Evolutionary conservation across 2,888 invertebrate genomes (phyloP).

Genomic region (Tolmerus cingulatus): DNA sequence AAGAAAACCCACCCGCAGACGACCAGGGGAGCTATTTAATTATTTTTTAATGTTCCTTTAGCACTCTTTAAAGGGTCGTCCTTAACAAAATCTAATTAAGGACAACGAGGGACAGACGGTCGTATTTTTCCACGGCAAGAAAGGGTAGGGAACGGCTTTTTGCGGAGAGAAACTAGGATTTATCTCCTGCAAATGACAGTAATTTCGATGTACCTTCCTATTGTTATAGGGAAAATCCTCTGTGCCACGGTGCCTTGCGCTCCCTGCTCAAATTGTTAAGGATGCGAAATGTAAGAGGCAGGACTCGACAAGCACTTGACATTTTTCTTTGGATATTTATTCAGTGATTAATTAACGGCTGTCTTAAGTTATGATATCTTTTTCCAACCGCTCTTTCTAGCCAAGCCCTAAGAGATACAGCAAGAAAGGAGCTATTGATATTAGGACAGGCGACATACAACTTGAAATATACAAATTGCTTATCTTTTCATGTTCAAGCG

Average conservation of each 20-base stretch:
- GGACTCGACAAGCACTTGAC: background rate
- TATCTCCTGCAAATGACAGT: background rate
- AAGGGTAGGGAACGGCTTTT: background rate
- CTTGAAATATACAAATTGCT: background rate
- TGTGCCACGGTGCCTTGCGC: background rate
- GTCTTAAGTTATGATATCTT: background rate
- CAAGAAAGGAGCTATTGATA: background rate
- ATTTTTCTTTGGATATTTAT: background rate
- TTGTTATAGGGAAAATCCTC: background rate
- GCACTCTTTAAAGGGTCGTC: slow-evolving; percentile 35
- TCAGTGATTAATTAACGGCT: background rate
- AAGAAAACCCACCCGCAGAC: background rate
- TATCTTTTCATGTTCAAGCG: background rate
- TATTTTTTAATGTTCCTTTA: slow-evolving; percentile 44
- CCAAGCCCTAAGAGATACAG: background rate
- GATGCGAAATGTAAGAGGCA: background rate
- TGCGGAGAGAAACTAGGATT: background rate
- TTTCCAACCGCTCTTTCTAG: background rate
- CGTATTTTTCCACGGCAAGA: background rate
- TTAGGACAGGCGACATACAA: background rate
- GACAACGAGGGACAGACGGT: background rate
- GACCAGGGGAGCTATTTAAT: slow-evolving; percentile 31
- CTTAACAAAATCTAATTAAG: slow-evolving; percentile 11
- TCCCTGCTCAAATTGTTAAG: background rate
- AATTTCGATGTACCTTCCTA: background rate